These are phyloP conservation scores for Arion vulgaris DNA, from an alignment of 1,140 invertebrate species.

Conservation along the genomic window DNA sequence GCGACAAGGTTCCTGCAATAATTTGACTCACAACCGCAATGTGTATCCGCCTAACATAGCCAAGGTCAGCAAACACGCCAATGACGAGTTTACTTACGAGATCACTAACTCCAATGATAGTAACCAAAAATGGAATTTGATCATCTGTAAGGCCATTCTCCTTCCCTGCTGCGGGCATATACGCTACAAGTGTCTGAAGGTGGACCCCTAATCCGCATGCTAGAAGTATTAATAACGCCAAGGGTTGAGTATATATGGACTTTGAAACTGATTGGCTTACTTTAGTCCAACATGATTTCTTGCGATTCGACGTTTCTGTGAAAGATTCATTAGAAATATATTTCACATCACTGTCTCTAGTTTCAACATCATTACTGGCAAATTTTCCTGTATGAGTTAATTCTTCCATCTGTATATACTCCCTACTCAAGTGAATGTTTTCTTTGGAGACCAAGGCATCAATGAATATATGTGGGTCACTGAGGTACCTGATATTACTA, in stretches of 20 bases:
- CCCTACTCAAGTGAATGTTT: not conserved
- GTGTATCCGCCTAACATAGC: not conserved
- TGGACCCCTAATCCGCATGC: conserved; percentile 9
- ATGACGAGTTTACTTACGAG: conserved; percentile 15
- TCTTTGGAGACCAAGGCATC: not conserved
- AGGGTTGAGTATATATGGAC: not conserved
- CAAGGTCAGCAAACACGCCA: conserved; percentile 6
- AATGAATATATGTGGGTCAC: not conserved
- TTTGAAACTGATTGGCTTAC: not conserved
- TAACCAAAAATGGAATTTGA: conserved; percentile 4
- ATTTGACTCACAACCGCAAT: not conserved
- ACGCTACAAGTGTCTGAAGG: not conserved
- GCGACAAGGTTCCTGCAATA: not conserved
- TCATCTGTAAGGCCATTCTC: conserved; percentile 19
- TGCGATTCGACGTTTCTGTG: not conserved
- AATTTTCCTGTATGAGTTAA: not conserved
- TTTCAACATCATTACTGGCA: not conserved
- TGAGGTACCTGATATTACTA: not conserved
- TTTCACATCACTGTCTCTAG: too few relatives aligned
- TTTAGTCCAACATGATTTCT: not conserved
- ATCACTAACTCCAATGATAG: not conserved
- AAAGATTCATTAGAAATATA: not conserved
- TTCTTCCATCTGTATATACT: not conserved
- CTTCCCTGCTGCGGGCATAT: conserved; percentile 13
- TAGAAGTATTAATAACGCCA: conserved; percentile 1